Percentiles rank a stretch among this genome's conserved stretches.
Evolutionary conservation across 2,113 vertebrate species (phyloP).

Genomic region (Uria lomvia): DNA sequence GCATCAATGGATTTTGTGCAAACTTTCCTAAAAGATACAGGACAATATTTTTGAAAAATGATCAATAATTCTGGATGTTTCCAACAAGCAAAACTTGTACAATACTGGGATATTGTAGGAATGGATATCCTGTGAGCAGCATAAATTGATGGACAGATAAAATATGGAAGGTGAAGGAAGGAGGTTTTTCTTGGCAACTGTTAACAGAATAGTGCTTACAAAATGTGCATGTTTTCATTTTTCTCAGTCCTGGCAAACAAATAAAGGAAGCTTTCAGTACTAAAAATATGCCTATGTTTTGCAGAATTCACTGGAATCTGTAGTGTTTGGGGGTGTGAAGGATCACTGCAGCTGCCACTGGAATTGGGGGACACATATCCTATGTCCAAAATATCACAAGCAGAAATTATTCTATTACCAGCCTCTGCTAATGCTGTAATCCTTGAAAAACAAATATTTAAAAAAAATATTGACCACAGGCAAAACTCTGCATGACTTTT

Average conservation of each 20-base stretch:
- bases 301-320: not conserved
- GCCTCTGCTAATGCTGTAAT: not conserved
- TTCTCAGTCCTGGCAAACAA: not conserved
- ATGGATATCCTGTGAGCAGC: not conserved
- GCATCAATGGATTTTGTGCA: not conserved
- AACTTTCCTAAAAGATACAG: not conserved
- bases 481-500: not conserved
- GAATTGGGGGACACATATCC: accelerated
- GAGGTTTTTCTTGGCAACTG: not conserved
- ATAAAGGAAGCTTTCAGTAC: not conserved
- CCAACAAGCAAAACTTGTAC: not conserved
- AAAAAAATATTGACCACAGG: not conserved
- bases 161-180: not conserved
- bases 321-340: not conserved
- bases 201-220: not conserved
- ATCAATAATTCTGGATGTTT: not conserved
- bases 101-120: not conserved
- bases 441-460: not conserved
- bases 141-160: not conserved
- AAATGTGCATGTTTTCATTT: not conserved
- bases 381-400: not conserved
- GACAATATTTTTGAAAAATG: not conserved
- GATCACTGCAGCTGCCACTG: not conserved
- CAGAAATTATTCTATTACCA: not conserved
- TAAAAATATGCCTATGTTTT: not conserved